Conservation (phyloP, 2,797 vertebrate genomes). For the Cossypha caffra region DNA sequence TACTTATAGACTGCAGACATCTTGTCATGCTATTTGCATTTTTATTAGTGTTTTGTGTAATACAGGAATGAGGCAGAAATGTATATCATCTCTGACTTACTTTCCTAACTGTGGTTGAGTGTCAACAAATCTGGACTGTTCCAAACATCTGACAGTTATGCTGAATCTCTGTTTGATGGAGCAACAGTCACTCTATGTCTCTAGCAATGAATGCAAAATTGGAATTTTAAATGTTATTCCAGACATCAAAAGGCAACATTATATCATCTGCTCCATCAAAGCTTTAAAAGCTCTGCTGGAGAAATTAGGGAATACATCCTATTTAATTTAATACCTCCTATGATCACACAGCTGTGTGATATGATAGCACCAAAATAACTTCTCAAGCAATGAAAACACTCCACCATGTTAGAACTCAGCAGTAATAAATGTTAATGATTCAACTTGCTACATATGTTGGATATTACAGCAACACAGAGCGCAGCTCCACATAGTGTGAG, state of each 20-base stretch:
- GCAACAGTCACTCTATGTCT: neutral
- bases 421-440: neutral
- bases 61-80: neutral
- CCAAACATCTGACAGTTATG: neutral
- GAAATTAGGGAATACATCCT: neutral
- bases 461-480: neutral
- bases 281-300: constrained; percentile 6
- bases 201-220: neutral
- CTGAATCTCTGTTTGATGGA: neutral
- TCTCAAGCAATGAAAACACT: constrained; percentile 4
- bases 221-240: constrained; percentile 27
- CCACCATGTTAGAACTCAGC: neutral
- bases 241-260: neutral
- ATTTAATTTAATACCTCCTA: constrained; percentile 12
- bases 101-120: neutral
- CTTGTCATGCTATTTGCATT: neutral
- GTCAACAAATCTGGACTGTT: neutral
- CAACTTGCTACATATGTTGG: neutral
- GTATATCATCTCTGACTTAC: neutral
- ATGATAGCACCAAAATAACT: constrained; percentile 11
- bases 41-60: neutral
- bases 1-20: neutral
- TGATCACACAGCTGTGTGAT: constrained; percentile 31
- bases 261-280: constrained; percentile 2
- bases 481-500: neutral